Evolutionary conservation across 2,797 vertebrate genomes (phyloP).

Genomic region (Anguilla marmorata): DNA sequence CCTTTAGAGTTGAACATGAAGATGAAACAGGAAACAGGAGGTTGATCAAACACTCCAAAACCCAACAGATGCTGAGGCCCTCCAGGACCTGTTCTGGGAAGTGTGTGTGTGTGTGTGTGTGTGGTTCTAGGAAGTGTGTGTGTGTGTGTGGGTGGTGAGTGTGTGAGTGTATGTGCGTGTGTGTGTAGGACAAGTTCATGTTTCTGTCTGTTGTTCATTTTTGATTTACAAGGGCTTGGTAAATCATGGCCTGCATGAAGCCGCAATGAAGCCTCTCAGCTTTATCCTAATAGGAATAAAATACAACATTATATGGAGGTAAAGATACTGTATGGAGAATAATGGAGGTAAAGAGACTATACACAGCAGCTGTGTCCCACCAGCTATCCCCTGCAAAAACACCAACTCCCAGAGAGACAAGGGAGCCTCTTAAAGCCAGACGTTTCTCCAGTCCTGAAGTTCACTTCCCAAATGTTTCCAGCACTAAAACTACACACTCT

Average conservation of each 20-base stretch:
- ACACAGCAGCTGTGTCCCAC: not conserved
- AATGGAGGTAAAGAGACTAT: not conserved
- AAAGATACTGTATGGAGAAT: not conserved
- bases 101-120: not conserved
- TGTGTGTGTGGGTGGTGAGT: not conserved
- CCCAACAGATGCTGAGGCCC: not conserved
- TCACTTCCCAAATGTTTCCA: not conserved
- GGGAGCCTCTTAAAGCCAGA: not conserved
- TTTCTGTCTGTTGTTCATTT: not conserved
- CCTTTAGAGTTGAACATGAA: conserved; percentile 7
- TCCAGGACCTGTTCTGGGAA: not conserved
- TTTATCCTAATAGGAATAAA: not conserved
- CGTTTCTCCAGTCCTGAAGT: not conserved
- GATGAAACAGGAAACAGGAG: not conserved
- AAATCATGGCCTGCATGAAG: conserved; percentile 21
- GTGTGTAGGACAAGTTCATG: not conserved
- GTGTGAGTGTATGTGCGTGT: not conserved
- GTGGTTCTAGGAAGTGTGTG: not conserved
- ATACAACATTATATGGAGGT: not conserved
- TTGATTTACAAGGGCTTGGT: conserved; percentile 2
- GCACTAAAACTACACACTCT: not conserved
- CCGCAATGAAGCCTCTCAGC: not conserved
- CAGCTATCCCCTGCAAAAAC: not conserved
- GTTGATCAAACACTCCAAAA: not conserved
- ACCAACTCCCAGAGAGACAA: not conserved